Percentiles rank a stretch among this genome's conserved stretches.
These are phyloP conservation scores for Rhabdophis nuchalis DNA, from an alignment of 2,797 vertebrate genomes.

Conservation along the genomic window DNA sequence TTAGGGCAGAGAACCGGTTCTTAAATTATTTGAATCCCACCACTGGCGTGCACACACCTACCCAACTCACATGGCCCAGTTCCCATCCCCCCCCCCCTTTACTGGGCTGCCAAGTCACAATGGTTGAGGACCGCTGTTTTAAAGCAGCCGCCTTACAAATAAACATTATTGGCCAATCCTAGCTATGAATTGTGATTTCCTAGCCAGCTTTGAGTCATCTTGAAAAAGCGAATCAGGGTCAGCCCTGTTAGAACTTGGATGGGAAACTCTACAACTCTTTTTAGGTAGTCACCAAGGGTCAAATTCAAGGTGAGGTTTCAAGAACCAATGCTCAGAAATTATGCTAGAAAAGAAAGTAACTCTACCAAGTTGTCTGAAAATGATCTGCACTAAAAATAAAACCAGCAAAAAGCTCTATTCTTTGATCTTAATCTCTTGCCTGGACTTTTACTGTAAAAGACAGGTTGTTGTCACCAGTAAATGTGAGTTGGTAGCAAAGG, in stretches of 20 bases:
- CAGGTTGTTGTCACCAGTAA: neutral
- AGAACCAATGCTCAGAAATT: neutral
- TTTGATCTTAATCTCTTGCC: neutral
- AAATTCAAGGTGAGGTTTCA: neutral
- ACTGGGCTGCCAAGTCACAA: neutral
- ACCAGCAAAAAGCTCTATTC: neutral
- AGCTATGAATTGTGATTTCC: neutral
- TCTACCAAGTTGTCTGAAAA: neutral
- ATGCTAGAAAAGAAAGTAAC: neutral
- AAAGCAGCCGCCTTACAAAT: neutral
- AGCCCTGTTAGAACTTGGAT: neutral
- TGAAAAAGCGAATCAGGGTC: neutral
- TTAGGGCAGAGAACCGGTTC: too few species aligned
- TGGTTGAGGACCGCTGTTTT: neutral
- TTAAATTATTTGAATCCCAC: too few species aligned
- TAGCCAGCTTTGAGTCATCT: neutral
- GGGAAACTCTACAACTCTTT: neutral
- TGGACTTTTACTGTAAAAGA: neutral
- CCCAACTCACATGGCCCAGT: fast-evolving
- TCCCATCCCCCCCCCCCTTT: neutral
- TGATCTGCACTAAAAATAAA: neutral
- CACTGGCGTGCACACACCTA: too few species aligned
- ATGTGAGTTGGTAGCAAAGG: neutral
- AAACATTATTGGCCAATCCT: neutral
- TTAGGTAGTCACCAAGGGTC: neutral